These are phyloP conservation scores for Euclidia mi DNA, from an alignment of 2,888 invertebrate species.

Conservation along the genomic window DNA sequence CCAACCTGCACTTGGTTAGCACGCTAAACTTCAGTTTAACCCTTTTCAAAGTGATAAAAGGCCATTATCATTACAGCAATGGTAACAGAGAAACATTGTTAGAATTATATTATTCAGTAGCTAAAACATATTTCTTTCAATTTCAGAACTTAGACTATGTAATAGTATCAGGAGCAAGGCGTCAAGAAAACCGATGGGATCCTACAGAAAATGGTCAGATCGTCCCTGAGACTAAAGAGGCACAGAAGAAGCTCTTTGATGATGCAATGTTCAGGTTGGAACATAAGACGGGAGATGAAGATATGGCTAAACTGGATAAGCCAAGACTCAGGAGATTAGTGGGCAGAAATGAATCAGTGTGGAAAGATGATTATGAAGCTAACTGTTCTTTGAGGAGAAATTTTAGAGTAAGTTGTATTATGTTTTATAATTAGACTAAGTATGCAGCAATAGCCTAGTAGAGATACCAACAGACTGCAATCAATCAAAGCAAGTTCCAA, in stretches of 20 bases:
- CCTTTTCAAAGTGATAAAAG: too few relatives aligned
- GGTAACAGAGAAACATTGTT: too few relatives aligned
- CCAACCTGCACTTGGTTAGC: too few relatives aligned
- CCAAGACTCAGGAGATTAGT: slow-evolving; percentile 94
- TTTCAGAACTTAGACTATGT: slow-evolving; percentile 98
- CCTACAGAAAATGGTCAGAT: slow-evolving; percentile 98
- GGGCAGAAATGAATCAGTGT: slow-evolving; percentile 94
- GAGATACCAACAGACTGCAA: too few relatives aligned
- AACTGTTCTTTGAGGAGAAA: slow-evolving; percentile 95
- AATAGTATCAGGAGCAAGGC: slow-evolving; percentile 97
- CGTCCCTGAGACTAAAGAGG: slow-evolving; percentile 97
- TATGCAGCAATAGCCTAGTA: too few relatives aligned
- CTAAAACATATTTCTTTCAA: too few relatives aligned
- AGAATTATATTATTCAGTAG: background rate
- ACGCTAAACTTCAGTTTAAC: too few relatives aligned
- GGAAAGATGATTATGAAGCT: slow-evolving; percentile 98
- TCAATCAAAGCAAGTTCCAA: too few relatives aligned
- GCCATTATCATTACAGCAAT: too few relatives aligned
- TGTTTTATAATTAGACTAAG: too few relatives aligned
- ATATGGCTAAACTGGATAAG: slow-evolving; percentile 92
- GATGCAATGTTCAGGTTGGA: slow-evolving; percentile 99
- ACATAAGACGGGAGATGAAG: slow-evolving; percentile 95
- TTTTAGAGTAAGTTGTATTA: slow-evolving; percentile 94
- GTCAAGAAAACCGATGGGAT: slow-evolving; percentile 99
- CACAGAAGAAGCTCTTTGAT: slow-evolving; percentile 96